Base-by-base conservation (phyloP, 2,797 vertebrate species). In the Anguilla megastoma region DNA sequence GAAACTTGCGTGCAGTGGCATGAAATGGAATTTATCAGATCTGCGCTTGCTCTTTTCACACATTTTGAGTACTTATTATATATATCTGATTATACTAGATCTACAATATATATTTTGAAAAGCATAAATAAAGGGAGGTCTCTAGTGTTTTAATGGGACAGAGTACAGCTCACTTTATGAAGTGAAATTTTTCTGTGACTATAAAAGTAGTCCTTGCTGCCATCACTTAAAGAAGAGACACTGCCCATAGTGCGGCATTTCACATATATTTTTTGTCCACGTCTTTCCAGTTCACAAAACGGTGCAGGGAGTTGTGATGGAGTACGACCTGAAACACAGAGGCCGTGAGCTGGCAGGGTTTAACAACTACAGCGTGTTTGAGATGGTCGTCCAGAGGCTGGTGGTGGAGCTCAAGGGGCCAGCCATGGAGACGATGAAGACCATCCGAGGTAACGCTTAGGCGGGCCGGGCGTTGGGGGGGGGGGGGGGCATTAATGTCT, bases 341-440 rank as follows among this genome's bases (percentile, higher is more conserved):
- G 96, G 96, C 0, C 52, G 93, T 84, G 96, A 96, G 88, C 91
- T 96, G 74, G 94, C 93, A 0, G 95, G 95, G 0, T 97, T 97
- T 88, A 91, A 88, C 90, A 95, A 92, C 80, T 96, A 95, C 85
- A 94, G 12, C 56, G 93, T 91, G 0, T 96, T 97, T 90, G 96
- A 97, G 88, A 89, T 76, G 0, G 90, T 95, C 0, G 16, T 96
- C 18, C 94, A 91, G 86, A 48, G 87, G 0, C 93, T 95, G 18
- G 90, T 96, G 33, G 0, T 3, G 0, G 2, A 10, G 0, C 89
- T 96, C 87, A 94, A 95, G 71, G 80, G 87, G 0, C 95, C 96
- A 0, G 95, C 96, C 0, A 0, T 95, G 0, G 18, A 21, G 0
- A 91, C 93, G 50, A 82, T 96, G 52, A 90, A 88, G 45, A 87